Conservation (phyloP, 2,888 invertebrate species). For the Caenorhabditis wallacei region DNA sequence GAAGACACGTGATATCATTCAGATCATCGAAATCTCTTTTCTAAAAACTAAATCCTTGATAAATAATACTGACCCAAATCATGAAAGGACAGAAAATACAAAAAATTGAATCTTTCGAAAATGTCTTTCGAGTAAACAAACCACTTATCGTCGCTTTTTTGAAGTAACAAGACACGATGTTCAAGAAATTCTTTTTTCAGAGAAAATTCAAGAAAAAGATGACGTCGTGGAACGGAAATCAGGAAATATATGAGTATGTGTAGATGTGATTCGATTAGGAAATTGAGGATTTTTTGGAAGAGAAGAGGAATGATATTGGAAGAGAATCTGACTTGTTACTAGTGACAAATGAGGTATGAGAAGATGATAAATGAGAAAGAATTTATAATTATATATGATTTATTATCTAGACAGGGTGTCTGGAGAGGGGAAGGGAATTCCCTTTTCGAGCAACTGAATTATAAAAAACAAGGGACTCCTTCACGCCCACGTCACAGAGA, state of each 20-base stretch:
- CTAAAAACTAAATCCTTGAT: too few relatives aligned
- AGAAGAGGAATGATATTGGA: background rate
- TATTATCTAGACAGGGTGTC: too few relatives aligned
- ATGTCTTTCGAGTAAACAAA: constrained; percentile 25
- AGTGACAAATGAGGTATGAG: too few relatives aligned
- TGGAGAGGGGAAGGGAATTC: too few relatives aligned
- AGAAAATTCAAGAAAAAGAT: constrained; percentile 15
- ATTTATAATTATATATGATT: too few relatives aligned
- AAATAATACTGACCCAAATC: background rate
- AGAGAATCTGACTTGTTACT: constrained; percentile 13
- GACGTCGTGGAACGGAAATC: constrained; percentile 19
- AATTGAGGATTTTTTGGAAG: constrained; percentile 6
- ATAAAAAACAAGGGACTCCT: too few relatives aligned
- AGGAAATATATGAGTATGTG: constrained; percentile 3
- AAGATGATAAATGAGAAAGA: background rate
- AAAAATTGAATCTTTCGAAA: constrained; percentile 9
- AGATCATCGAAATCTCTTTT: too few relatives aligned
- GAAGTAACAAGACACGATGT: constrained; percentile 5
- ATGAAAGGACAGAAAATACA: constrained; percentile 15
- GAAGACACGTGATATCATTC: too few relatives aligned
- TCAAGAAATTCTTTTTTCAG: background rate
- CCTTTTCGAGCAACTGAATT: too few relatives aligned
- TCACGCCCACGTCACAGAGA: too few relatives aligned
- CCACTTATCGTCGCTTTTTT: constrained; percentile 26
- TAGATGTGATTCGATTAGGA: constrained; percentile 25